These are phyloP conservation scores for Eretmocerus hayati DNA, from an alignment of 2,888 invertebrate species.

Conservation along the genomic window DNA sequence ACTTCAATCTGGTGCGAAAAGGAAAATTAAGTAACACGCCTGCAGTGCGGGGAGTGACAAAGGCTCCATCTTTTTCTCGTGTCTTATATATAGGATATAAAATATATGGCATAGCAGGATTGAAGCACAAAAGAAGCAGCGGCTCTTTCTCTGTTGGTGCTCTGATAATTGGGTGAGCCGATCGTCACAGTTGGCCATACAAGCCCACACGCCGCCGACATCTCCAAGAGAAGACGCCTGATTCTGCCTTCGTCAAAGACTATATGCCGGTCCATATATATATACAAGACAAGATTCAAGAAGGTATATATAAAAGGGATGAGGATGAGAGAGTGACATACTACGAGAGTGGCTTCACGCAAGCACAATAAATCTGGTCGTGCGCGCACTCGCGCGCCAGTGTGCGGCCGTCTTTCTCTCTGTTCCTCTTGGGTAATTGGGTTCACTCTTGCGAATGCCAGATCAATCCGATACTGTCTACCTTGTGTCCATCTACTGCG, in stretches of 20 bases:
- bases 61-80: slow-evolving; percentile 11
- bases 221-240: slow-evolving; percentile 22
- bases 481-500: slow-evolving; percentile 42
- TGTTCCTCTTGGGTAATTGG: slow-evolving; percentile 46
- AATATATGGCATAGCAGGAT: too few relatives aligned
- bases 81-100: neutral
- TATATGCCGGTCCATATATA: too few relatives aligned
- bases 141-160: too few relatives aligned
- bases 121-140: slow-evolving; percentile 18
- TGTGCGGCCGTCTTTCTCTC: too few relatives aligned
- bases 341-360: slow-evolving; percentile 9
- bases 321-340: neutral
- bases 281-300: too few relatives aligned
- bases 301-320: too few relatives aligned
- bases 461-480: slow-evolving; percentile 48
- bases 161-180: slow-evolving; percentile 44
- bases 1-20: too few relatives aligned
- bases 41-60: slow-evolving; percentile 7
- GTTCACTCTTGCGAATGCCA: slow-evolving; percentile 39
- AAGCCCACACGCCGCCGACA: slow-evolving; percentile 19
- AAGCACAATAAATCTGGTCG: slow-evolving; percentile 44
- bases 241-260: too few relatives aligned
- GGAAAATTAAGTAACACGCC: slow-evolving; percentile 4
- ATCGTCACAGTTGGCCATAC: slow-evolving; percentile 37
- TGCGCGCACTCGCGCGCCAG: neutral